Conservation (phyloP, 2,113 vertebrate species). For the Xiphorhynchus elegans region DNA sequence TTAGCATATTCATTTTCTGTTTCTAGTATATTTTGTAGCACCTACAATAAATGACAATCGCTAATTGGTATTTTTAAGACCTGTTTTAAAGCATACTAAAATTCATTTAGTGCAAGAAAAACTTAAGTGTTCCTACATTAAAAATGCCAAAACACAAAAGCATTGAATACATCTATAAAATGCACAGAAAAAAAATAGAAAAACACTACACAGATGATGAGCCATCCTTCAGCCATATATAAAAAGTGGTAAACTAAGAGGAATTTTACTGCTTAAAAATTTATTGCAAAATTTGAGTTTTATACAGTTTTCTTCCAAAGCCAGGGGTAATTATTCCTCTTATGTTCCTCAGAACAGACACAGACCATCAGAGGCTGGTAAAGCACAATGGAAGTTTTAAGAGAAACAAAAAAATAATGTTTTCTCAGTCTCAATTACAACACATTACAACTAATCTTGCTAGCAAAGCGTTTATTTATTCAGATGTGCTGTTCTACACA, state of each 20-base stretch:
- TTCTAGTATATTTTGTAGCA: constrained; percentile 99
- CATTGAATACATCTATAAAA: not conserved
- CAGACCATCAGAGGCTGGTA: not conserved
- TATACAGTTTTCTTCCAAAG: not conserved
- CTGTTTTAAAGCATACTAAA: not conserved
- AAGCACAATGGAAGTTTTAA: not conserved
- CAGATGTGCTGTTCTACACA: not conserved
- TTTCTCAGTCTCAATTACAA: not conserved
- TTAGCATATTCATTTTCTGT: constrained; percentile 97
- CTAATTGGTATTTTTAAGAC: not conserved
- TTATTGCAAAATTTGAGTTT: not conserved
- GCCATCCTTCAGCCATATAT: not conserved
- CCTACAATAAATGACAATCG: constrained; percentile 76
- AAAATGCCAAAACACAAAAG: not conserved
- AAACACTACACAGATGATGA: not conserved
- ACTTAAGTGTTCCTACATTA: not conserved
- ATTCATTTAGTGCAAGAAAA: not conserved
- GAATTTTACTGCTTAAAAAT: not conserved
- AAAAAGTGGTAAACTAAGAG: not conserved
- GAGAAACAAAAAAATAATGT: not conserved
- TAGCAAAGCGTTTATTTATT: not conserved
- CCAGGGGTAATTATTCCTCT: not conserved
- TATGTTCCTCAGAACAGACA: not conserved
- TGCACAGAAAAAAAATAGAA: not conserved
- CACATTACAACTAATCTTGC: not conserved